Conservation (phyloP, 2,888 invertebrate genomes). For the Catocala nupta region DNA sequence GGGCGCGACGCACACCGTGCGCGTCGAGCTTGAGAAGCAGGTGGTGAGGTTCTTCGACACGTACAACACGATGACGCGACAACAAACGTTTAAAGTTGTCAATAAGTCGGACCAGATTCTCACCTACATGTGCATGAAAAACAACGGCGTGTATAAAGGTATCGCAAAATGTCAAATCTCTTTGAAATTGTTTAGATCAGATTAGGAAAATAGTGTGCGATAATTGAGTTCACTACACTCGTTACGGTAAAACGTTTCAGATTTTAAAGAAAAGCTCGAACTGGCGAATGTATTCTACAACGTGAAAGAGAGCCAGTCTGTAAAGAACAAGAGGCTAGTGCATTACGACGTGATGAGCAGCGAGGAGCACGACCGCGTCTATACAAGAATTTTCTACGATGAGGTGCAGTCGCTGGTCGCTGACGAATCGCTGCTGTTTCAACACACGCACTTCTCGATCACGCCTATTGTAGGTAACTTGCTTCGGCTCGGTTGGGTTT, state of each 20-base stretch:
- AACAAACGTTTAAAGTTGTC: slow-evolving; percentile 80
- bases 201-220: too few species aligned
- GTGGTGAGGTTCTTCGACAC: slow-evolving; percentile 86
- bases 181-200: too few species aligned
- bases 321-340: slow-evolving; percentile 71
- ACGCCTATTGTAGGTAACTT: slow-evolving; percentile 81
- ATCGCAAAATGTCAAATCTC: slow-evolving; percentile 12
- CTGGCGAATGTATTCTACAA: slow-evolving; percentile 73
- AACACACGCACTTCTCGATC: slow-evolving; percentile 82
- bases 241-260: slow-evolving; percentile 46
- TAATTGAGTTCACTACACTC: too few species aligned
- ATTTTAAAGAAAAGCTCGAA: slow-evolving; percentile 80
- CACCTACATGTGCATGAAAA: slow-evolving; percentile 87
- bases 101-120: slow-evolving; percentile 86
- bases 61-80: slow-evolving; percentile 86
- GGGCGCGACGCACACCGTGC: slow-evolving; percentile 79
- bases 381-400: slow-evolving; percentile 79
- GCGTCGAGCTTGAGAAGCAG: slow-evolving; percentile 82
- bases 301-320: slow-evolving; percentile 71
- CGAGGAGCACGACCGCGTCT: slow-evolving; percentile 77
- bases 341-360: slow-evolving; percentile 78
- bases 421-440: slow-evolving; percentile 73
- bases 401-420: slow-evolving; percentile 79
- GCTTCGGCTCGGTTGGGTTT: too few species aligned
- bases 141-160: slow-evolving; percentile 77